phyloP scores from a whole-genome alignment of 1,140 invertebrate genomes.

The Saxidomus purpurata region DNA sequence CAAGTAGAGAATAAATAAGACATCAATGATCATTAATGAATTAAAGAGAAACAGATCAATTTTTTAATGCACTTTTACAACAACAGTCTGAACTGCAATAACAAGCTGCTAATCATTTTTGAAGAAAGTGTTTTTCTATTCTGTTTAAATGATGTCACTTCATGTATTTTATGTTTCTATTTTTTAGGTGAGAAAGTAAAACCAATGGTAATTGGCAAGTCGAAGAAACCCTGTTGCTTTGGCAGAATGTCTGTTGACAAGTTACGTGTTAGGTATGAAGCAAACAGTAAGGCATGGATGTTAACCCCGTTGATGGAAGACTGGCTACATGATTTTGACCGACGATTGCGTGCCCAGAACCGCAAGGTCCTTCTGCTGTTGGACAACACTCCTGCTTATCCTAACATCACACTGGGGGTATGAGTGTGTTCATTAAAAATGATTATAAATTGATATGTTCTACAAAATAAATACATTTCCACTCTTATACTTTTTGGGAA shows the following conservation, averaged over 20 bases:
- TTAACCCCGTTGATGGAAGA: not conserved
- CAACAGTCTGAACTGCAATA: not conserved
- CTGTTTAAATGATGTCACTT: no score
- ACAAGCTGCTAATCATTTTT: no score
- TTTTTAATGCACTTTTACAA: no score
- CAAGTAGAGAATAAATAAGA: no score
- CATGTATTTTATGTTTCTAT: no score
- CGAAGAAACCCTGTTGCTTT: conserved; percentile 69
- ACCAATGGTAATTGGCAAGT: conserved; percentile 68
- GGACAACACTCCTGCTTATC: not conserved
- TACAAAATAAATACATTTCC: no score
- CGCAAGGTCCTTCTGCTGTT: conserved; percentile 12
- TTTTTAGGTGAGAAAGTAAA: conserved; percentile 63
- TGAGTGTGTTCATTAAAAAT: no score
- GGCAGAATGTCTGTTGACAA: not conserved
- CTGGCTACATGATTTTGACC: not conserved
- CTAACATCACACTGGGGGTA: conserved; percentile 7
- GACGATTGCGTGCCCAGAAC: not conserved
- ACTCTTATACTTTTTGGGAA: no score
- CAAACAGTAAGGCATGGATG: conserved; percentile 64
- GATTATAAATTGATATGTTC: no score
- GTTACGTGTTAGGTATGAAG: conserved; percentile 54
- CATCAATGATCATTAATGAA: no score
- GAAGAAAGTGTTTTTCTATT: no score
- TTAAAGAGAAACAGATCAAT: no score